Conservation (phyloP, 2,113 vertebrate genomes). For the Camelus bactrianus region DNA sequence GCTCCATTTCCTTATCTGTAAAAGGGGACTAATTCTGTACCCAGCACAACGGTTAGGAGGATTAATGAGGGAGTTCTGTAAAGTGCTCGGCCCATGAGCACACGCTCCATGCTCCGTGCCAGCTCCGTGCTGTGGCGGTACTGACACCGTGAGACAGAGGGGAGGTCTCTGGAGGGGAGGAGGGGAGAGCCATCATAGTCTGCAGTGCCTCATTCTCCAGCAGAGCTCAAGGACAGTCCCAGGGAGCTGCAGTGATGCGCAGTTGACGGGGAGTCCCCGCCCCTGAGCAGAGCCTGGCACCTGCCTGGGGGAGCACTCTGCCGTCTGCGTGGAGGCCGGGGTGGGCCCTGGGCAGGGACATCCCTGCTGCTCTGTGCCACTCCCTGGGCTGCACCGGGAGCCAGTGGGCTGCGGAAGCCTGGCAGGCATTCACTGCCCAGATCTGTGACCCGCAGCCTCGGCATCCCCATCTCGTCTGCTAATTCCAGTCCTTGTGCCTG, state of each 20-base stretch:
- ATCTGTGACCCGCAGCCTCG: constrained; percentile 70
- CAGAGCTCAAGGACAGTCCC: no score
- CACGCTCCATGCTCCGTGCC: rapidly evolving
- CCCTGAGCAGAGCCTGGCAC: background rate
- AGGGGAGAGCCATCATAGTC: constrained; percentile 31
- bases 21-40: background rate
- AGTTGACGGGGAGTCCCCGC: rapidly evolving
- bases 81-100: rapidly evolving
- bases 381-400: background rate
- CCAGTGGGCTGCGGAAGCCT: background rate
- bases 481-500: constrained; percentile 76
- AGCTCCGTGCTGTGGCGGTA: rapidly evolving
- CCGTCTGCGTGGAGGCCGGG: background rate
- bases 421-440: constrained; percentile 23
- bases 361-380: no score
- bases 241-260: rapidly evolving
- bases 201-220: background rate
- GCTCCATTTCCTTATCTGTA: background rate
- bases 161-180: background rate
- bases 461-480: constrained; percentile 73
- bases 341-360: background rate
- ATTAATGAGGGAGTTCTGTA: rapidly evolving
- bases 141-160: rapidly evolving
- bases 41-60: background rate
- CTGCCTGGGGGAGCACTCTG: background rate